Conservation (phyloP, 2,888 invertebrate species). For the Odontothrips loti region DNA sequence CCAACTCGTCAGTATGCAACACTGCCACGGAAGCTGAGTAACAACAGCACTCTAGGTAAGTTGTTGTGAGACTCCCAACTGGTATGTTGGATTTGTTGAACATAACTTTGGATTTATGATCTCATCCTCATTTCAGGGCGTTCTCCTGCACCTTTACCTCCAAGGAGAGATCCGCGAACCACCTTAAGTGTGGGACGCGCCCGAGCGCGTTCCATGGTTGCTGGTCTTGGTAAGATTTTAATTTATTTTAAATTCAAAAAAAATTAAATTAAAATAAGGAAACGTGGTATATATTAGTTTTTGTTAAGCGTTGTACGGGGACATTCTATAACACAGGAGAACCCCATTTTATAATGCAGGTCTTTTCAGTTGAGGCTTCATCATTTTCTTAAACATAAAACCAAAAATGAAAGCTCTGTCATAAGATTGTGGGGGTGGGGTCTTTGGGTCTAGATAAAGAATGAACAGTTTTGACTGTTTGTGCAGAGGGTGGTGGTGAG, state of each 20-base stretch:
- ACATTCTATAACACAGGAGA: background rate
- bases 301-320: slow-evolving; percentile 43
- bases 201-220: slow-evolving; percentile 88
- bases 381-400: too few relatives aligned
- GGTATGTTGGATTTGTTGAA: background rate
- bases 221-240: slow-evolving; percentile 60
- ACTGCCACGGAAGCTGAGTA: slow-evolving; percentile 72
- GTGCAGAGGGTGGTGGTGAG: slow-evolving; percentile 63
- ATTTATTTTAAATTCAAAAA: too few relatives aligned
- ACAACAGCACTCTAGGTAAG: slow-evolving; percentile 44
- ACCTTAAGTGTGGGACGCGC: slow-evolving; percentile 90
- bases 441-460: background rate
- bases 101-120: too few relatives aligned
- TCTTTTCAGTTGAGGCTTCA: too few relatives aligned
- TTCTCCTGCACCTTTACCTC: slow-evolving; percentile 84
- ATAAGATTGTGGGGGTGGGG: too few relatives aligned
- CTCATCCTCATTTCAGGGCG: slow-evolving; percentile 46
- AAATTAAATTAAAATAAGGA: too few relatives aligned
- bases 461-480: background rate
- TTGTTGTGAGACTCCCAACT: background rate
- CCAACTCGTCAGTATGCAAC: slow-evolving; percentile 73
- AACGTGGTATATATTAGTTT: too few relatives aligned
- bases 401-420: too few relatives aligned
- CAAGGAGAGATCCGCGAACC: slow-evolving; percentile 89
- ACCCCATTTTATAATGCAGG: too few relatives aligned